Evolutionary conservation across 1,140 invertebrate species (phyloP).

Genomic region (Colletes gigas): DNA sequence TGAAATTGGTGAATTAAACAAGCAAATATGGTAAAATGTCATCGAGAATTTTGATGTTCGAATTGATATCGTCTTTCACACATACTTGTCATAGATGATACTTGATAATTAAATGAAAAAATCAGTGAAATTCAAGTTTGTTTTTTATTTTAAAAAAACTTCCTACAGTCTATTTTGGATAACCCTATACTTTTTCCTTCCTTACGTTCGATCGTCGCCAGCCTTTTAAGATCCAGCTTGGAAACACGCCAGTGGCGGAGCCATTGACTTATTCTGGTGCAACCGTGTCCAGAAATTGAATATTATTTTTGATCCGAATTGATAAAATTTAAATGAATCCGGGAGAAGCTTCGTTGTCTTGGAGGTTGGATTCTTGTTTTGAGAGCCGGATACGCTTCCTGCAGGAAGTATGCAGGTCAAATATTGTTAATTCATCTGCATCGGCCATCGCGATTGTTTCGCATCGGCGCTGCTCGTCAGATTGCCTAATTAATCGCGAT

Average conservation of each 20-base stretch:
- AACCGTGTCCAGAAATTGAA: neutral
- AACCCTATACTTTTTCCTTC: neutral
- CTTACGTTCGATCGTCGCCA: neutral
- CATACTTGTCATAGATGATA: too few species aligned
- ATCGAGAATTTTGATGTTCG: too few species aligned
- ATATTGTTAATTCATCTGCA: neutral
- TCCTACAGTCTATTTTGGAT: too few species aligned
- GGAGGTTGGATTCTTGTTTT: neutral
- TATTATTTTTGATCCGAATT: neutral
- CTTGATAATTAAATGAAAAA: too few species aligned
- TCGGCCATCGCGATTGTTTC: slow-evolving; percentile 19
- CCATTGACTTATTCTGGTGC: neutral
- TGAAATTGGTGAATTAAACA: too few species aligned
- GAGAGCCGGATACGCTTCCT: neutral
- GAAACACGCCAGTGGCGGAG: neutral
- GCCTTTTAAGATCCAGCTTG: slow-evolving; percentile 15
- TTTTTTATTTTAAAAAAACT: too few species aligned
- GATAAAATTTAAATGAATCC: neutral
- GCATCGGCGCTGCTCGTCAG: slow-evolving; percentile 15
- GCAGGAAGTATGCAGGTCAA: neutral
- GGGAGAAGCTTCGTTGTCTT: neutral
- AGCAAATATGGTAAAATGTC: too few species aligned
- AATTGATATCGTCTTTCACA: too few species aligned
- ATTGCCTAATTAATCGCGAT: slow-evolving; percentile 41
- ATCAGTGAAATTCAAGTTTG: too few species aligned